These are phyloP conservation scores for Clytia hemisphaerica DNA, from an alignment of 30 jellyfish, hydroid and myxozoan species.

Conservation along the genomic window DNA sequence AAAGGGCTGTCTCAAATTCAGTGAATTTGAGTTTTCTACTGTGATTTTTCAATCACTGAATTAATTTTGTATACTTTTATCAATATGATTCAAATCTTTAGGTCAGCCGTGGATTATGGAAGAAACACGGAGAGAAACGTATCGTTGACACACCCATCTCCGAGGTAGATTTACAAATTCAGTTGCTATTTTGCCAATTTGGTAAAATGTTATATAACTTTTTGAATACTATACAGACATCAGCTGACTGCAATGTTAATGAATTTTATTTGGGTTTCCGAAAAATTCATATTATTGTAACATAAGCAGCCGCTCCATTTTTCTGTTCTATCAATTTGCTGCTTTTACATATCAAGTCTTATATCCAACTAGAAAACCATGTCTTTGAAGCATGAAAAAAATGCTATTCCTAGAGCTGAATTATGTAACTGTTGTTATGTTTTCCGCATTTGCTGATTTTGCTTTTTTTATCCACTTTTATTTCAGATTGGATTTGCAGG, in stretches of 20 bases:
- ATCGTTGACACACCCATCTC: slow-evolving; percentile 94
- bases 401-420: too few species aligned
- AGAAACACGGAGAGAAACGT: slow-evolving; percentile 86
- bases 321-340: not conserved
- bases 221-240: not conserved
- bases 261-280: not conserved
- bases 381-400: too few species aligned
- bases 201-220: not conserved
- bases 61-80: too few species aligned
- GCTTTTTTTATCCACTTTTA: not conserved
- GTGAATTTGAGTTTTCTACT: too few species aligned
- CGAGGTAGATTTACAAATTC: slow-evolving; percentile 54
- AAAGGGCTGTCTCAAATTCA: too few species aligned
- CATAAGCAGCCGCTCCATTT: not conserved
- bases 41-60: too few species aligned
- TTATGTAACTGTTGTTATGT: too few species aligned
- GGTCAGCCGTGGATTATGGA: slow-evolving; percentile 89
- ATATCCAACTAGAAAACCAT: too few species aligned
- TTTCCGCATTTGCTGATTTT: too few species aligned
- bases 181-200: not conserved
- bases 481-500: slow-evolving; percentile 99
- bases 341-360: not conserved
- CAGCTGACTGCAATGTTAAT: too few species aligned
- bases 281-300: not conserved
- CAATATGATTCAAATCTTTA: too few species aligned